Evolutionary conservation across 2,797 vertebrate genomes (phyloP), one percentile per base, ranked within the genome.

Genomic region (Remorina albescens): DNA sequence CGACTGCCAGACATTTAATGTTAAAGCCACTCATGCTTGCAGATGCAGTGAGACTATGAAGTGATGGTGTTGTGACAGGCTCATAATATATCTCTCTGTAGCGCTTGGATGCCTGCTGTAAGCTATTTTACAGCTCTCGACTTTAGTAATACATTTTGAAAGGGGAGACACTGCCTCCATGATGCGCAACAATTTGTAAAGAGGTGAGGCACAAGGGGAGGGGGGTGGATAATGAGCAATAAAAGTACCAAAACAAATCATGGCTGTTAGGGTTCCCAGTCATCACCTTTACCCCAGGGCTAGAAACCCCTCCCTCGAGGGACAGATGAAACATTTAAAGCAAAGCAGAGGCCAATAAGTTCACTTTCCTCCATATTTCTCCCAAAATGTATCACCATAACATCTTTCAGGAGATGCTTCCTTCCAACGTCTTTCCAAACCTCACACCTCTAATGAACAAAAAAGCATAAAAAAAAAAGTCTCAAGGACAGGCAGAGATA

Each of bases 81-180:
- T 82, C 78, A 82, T 83, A 67, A 84, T 83, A 76, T 74, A 78
- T 83, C 76, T 87, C 79, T 67, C 41, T 67, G 67, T 56, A 61
- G 65, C 62, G 75, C 70, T 69, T 61, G 75, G 74, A 47, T 82
- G 77, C 61, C 62, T 65, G 83, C 69, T 82, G 67, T 68, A 70
- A 82, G 58, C 73, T 78, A 78, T 85, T 86, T 87, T 89, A 83
- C 73, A 84, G 71, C 77, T 80, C 71, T 67, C 80, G 81, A 81
- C 81, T 81, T 71, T 70, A 46, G 47, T 77, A 78, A 76, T 85
- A 84, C 73, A 83, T 76, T 71, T 53, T 62, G 36, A 41, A 63
- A 64, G 37, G 41, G 65, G 73, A 82, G 72, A 62, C 55, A 59
- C 8, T 19, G 54, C 13, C 55, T 53, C 65, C 28, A 66, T 34